Base-by-base conservation (phyloP, 35 echinoderm and acorn worm genomes). In the Holothuria glaberrima region DNA sequence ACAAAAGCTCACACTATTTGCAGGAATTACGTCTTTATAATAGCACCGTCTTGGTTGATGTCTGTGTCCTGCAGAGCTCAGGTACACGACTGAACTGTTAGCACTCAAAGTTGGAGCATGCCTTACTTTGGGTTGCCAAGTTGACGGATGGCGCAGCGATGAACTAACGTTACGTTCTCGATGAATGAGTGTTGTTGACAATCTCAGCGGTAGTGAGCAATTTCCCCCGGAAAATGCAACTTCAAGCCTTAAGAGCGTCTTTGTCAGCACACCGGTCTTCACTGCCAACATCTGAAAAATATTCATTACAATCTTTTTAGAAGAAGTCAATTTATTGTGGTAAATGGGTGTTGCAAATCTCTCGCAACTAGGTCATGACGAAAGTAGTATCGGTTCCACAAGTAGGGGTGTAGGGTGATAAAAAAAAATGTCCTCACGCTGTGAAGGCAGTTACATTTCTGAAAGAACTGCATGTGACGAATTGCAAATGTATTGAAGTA, bases 271-370 rank as follows among this genome's bases (percentile, higher is more conserved):
- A 22, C 58, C 31, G 30, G 20, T 13, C 3, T 84, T 30, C 25
- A 32, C 56, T 84, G 24, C 80, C 26, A 84, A 84, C 80, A 84
- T 84, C 80, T 84, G 80, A 34, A 84, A 84, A 30, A 33, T 58
- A 60, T 61, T 9, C 24, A 61, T 61, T 84, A 58, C 32, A 84
- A 61, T 57, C n/a, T 24, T 21, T 31, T n/a, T n/a, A 62, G 58
- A 33, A 28, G 14, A 78, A 22, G 9, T 26, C 20, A 12, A 48
- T 18, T 22, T 27, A 22, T 41, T 25, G 30, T 38, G 22, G 12
- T 45, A 21, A 19, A 41, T 29, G 32, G 21, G 13, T n/a, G 31
- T n/a, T 12, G 29, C 10, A 31, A 38, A 19, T 68, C 64, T 6
- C 30, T 28, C 30, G 22, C 16, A 19, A 41, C 34, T 69, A 33